Evolutionary conservation across 2,113 vertebrate species (phyloP).

Genomic region (Cettia cetti): DNA sequence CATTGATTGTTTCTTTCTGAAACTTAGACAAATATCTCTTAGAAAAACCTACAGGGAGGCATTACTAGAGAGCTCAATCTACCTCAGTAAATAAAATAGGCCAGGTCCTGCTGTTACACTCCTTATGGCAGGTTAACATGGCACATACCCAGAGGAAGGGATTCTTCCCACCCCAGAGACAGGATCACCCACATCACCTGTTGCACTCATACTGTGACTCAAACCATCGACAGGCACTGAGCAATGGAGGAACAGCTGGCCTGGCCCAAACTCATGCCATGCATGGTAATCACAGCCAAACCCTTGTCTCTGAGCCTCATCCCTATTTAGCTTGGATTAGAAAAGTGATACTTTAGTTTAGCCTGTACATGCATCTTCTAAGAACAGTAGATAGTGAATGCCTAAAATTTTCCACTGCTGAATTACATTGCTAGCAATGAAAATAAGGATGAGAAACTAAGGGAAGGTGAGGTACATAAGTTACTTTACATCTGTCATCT

Average conservation of each 20-base stretch:
- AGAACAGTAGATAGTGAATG: background rate
- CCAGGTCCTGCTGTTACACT: background rate
- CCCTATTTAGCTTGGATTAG: background rate
- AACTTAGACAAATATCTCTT: background rate
- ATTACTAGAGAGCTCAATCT: background rate
- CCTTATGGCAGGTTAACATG: background rate
- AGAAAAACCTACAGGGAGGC: background rate
- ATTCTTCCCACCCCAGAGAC: background rate
- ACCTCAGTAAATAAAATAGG: background rate
- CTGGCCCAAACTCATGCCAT: background rate
- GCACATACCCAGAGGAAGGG: background rate
- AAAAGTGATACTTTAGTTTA: background rate
- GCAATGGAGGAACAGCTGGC: background rate
- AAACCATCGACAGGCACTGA: background rate
- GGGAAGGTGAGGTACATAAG: background rate
- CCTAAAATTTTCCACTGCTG: background rate
- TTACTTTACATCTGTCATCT: background rate
- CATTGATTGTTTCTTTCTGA: background rate
- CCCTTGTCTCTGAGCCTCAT: background rate
- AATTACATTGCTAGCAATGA: background rate
- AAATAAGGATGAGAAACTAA: background rate
- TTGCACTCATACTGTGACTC: background rate
- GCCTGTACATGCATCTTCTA: background rate
- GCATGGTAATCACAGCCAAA: background rate
- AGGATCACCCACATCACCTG: background rate